phyloP scores from a whole-genome alignment of 2,797 vertebrate genomes.

The Erithacus rubecula region DNA sequence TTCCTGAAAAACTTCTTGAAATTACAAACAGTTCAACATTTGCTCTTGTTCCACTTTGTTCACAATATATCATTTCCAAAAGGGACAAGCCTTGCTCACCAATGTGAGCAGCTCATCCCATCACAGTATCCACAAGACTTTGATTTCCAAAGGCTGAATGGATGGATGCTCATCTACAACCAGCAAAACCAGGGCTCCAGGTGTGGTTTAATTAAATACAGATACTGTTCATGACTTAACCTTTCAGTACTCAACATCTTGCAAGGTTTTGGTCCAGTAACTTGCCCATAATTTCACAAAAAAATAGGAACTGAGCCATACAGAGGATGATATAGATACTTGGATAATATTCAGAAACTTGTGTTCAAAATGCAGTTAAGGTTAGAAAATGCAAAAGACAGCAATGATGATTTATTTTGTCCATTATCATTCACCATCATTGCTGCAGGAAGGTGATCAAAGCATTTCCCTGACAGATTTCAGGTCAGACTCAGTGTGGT shows the following conservation, averaged over 20 bases:
- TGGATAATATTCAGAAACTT: neutral
- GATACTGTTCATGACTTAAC: neutral
- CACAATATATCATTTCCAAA: neutral
- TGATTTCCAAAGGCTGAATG: neutral
- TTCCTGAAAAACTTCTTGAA: neutral
- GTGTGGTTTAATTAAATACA: neutral
- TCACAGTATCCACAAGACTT: neutral
- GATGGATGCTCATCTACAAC: neutral
- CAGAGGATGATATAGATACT: neutral
- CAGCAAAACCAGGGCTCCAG: neutral
- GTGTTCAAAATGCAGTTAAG: neutral
- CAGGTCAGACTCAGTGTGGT: rapidly evolving
- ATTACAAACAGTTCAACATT: neutral
- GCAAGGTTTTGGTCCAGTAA: neutral
- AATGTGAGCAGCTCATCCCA: neutral
- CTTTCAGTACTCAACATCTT: neutral
- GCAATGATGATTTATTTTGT: neutral
- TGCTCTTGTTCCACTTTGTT: neutral
- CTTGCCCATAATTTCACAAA: neutral
- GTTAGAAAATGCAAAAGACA: neutral
- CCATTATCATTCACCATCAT: neutral
- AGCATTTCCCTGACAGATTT: neutral
- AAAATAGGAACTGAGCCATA: neutral
- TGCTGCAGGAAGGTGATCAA: neutral
- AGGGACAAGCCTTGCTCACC: neutral